phyloP scores from a whole-genome alignment of 2,888 invertebrate genomes.

The Eumacrocentrus americanus region DNA sequence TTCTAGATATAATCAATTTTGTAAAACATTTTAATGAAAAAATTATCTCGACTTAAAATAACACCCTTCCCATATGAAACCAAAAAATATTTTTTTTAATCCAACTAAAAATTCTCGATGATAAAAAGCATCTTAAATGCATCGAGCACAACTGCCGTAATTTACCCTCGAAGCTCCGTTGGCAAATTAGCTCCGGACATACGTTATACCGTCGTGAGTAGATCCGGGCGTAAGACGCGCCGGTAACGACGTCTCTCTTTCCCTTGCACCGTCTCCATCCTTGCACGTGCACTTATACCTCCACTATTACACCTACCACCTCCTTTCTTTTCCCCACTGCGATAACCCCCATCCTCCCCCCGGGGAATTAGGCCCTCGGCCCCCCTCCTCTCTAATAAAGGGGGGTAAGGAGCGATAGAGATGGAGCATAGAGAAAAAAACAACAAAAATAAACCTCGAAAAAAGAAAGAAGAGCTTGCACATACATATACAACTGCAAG shows the following conservation, averaged over 20 bases:
- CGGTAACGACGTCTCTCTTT: background rate
- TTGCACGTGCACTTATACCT: conserved; percentile 23
- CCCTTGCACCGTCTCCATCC: conserved; percentile 4
- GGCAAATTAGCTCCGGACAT: conserved; percentile 57
- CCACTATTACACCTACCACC: conserved; percentile 17
- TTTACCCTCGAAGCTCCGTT: conserved; percentile 52
- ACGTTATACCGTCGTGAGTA: conserved; percentile 43
- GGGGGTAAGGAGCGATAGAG: background rate
- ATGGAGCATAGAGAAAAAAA: background rate
- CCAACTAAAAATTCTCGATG: background rate
- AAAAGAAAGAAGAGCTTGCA: background rate
- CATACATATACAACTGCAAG: background rate
- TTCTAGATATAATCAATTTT: too few relatives aligned
- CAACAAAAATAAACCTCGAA: background rate
- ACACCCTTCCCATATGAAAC: too few relatives aligned
- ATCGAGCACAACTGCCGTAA: conserved; percentile 51
- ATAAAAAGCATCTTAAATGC: conserved; percentile 48
- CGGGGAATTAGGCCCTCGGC: conserved; percentile 10
- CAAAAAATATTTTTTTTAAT: background rate
- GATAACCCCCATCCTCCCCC: conserved; percentile 5
- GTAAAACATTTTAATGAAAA: too few relatives aligned
- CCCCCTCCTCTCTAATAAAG: too few relatives aligned
- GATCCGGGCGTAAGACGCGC: conserved; percentile 6
- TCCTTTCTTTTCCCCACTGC: background rate
- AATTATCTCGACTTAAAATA: too few relatives aligned